A percentile compares a stretch with the other conserved stretches of the same genome.
Evolutionary conservation across 2,113 vertebrate species (phyloP).

Genomic region (Tachuris rubrigastra): DNA sequence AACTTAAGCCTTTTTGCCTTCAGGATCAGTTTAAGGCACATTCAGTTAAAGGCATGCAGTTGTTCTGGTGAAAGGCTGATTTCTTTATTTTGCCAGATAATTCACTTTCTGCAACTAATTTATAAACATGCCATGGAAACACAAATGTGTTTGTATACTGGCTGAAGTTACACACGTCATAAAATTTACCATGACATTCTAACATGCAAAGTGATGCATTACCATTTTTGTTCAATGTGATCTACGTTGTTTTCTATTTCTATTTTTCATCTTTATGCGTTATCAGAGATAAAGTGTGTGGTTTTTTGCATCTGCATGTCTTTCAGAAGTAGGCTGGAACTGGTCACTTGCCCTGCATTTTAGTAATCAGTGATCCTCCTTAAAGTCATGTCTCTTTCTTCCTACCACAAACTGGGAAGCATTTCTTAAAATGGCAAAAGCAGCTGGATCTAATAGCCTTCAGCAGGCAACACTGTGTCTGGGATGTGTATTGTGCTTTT

Average conservation of each 20-base stretch:
- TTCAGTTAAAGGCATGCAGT: neutral
- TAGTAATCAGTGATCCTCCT: neutral
- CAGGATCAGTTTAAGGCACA: neutral
- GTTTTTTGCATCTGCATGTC: neutral
- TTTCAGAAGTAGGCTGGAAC: neutral
- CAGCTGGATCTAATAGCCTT: neutral
- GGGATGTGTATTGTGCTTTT: neutral
- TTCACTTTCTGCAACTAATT: neutral
- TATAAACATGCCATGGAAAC: accelerated
- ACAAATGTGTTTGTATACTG: neutral
- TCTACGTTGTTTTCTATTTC: neutral
- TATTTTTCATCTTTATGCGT: neutral
- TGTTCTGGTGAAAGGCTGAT: neutral
- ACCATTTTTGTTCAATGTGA: neutral
- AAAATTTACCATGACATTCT: neutral
- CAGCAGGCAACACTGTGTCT: neutral
- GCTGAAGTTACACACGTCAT: neutral
- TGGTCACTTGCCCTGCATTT: neutral
- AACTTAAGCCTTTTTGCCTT: neutral
- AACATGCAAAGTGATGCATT: neutral
- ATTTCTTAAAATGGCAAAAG: neutral
- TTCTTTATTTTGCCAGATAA: neutral
- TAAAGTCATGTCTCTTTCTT: neutral
- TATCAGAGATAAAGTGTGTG: neutral
- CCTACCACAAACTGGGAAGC: neutral